These are phyloP conservation scores for Octopus sinensis DNA, from an alignment of 1,140 invertebrate species.

Conservation along the genomic window DNA sequence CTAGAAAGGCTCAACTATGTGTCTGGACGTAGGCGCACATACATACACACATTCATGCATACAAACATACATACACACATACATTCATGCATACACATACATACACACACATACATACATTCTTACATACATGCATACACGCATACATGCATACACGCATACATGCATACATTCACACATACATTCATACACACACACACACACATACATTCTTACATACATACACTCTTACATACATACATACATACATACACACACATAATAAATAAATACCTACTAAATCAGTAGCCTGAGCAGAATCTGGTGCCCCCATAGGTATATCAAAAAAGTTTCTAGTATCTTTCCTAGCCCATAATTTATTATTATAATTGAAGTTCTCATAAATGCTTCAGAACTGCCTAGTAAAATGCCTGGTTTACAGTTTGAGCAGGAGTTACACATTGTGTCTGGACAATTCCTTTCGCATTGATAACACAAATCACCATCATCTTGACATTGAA, in stretches of 20 bases:
- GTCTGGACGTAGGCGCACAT: not conserved
- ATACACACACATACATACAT: not conserved
- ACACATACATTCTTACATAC: not conserved
- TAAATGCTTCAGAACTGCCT: too few species aligned
- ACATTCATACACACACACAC: not conserved
- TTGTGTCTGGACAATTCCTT: too few species aligned
- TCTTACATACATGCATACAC: not conserved
- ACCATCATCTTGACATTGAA: too few species aligned
- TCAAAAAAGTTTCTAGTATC: too few species aligned
- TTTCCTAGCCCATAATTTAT: too few species aligned
- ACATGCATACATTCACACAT: not conserved
- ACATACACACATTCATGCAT: not conserved
- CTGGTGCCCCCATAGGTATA: too few species aligned
- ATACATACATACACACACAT: not conserved
- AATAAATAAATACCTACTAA: not conserved
- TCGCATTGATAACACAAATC: too few species aligned
- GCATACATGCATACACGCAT: not conserved
- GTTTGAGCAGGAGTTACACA: too few species aligned
- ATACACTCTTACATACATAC: not conserved
- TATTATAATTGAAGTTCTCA: too few species aligned
- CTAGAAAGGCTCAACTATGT: not conserved
- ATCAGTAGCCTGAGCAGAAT: too few species aligned
- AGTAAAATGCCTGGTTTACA: too few species aligned
- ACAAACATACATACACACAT: not conserved
- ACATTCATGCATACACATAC: not conserved